These are phyloP conservation scores for Lasioglossum albipes DNA, from an alignment of 1,140 invertebrate genomes.

Conservation along the genomic window DNA sequence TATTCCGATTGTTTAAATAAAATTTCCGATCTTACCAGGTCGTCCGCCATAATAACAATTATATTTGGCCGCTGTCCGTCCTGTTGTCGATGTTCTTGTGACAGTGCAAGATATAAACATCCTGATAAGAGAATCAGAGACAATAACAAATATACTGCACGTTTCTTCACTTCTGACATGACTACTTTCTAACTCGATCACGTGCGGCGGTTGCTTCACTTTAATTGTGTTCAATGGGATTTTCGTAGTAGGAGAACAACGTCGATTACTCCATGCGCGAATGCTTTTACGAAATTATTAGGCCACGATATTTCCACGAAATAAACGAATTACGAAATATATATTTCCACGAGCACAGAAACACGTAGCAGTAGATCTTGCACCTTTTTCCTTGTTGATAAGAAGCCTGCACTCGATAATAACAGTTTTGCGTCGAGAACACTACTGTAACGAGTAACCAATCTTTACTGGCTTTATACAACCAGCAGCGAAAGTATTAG, in stretches of 20 bases:
- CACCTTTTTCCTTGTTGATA: not conserved
- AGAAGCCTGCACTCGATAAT: not conserved
- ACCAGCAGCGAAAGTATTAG: conserved; percentile 4
- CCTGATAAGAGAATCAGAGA: not conserved
- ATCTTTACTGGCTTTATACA: conserved; percentile 28
- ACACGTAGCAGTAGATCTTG: too few relatives aligned
- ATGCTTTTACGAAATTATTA: not conserved
- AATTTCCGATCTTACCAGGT: conserved; percentile 78
- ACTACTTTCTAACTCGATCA: not conserved
- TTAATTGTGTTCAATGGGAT: not conserved
- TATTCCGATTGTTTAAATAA: not conserved
- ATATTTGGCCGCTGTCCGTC: conserved; percentile 76
- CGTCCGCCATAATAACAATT: conserved; percentile 82
- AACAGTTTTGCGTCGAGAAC: not conserved
- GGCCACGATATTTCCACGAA: not conserved
- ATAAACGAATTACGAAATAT: too few relatives aligned
- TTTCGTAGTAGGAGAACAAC: not conserved
- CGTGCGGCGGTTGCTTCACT: not conserved
- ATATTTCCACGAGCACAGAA: too few relatives aligned
- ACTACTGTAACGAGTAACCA: not conserved
- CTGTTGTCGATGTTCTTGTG: too few relatives aligned
- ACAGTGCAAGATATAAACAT: not conserved
- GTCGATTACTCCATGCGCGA: not conserved
- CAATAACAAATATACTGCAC: not conserved
- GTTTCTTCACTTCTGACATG: not conserved